Conservation (phyloP, 2,797 vertebrate genomes). For the Varecia variegata region DNA sequence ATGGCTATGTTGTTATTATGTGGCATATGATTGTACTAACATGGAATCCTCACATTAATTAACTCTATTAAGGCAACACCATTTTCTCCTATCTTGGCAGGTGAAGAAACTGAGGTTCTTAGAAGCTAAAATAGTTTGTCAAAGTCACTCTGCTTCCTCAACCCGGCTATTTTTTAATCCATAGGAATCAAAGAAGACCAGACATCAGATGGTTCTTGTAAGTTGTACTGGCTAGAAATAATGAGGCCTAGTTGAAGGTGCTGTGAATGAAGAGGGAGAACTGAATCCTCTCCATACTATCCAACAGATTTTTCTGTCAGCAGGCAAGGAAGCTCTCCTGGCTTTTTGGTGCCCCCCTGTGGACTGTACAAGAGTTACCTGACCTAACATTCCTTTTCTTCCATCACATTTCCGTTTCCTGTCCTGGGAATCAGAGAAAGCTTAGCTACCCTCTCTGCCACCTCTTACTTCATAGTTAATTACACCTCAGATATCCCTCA, state of each 20-base stretch:
- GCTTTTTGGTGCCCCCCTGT: not conserved
- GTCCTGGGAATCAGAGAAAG: not conserved
- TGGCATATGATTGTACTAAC: not conserved
- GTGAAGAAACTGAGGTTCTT: not conserved
- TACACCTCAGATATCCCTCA: not conserved
- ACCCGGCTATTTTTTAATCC: not conserved
- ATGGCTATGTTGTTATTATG: not conserved
- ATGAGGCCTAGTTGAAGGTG: not conserved
- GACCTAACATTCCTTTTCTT: not conserved
- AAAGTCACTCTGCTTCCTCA: conserved; percentile 11
- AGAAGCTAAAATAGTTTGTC: not conserved
- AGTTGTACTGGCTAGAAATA: not conserved
- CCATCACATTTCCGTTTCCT: not conserved
- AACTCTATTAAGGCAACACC: not conserved
- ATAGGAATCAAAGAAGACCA: not conserved
- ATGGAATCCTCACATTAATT: not conserved
- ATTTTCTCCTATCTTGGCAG: not conserved
- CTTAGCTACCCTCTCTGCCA: not conserved
- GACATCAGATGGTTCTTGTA: not conserved
- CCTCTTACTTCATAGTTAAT: conserved; percentile 10
- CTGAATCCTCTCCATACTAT: not conserved
- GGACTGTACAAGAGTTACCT: not conserved
- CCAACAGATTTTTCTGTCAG: not conserved
- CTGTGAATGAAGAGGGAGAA: not conserved
- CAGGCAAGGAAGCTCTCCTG: not conserved